A percentile compares a stretch with the other conserved stretches of the same genome.
These are phyloP conservation scores for Teleogryllus oceanicus DNA, from an alignment of 2,888 invertebrate species.

Conservation along the genomic window DNA sequence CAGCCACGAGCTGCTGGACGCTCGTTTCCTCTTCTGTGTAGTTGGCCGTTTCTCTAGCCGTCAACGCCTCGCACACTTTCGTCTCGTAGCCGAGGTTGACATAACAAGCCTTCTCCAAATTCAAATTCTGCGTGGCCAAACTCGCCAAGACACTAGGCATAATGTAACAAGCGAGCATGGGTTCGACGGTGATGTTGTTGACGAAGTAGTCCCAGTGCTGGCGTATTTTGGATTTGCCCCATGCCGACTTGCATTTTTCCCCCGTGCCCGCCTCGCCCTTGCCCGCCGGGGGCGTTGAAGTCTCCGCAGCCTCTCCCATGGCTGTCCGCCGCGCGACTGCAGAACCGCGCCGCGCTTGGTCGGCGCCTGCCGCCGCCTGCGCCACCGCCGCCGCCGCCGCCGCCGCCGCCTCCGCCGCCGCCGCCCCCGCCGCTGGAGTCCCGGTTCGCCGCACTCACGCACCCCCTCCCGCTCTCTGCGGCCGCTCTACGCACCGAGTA, in stretches of 20 bases:
- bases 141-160: slow-evolving; percentile 63
- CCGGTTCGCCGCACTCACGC: not conserved
- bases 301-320: not conserved
- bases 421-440: not conserved
- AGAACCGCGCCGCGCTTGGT: not conserved
- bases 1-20: slow-evolving; percentile 71
- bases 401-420: not conserved
- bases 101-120: slow-evolving; percentile 80
- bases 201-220: slow-evolving; percentile 8
- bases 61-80: slow-evolving; percentile 72
- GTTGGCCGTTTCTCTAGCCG: slow-evolving; percentile 66
- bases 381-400: not conserved
- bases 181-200: slow-evolving; percentile 68
- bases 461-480: not conserved
- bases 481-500: not conserved
- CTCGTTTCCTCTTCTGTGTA: slow-evolving; percentile 63
- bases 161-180: slow-evolving; percentile 70
- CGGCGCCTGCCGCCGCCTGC: not conserved
- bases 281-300: not conserved
- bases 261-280: not conserved
- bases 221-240: not conserved
- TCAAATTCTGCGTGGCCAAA: slow-evolving; percentile 78
- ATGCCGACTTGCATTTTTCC: not conserved
- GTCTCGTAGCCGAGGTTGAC: slow-evolving; percentile 72
- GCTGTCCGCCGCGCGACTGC: not conserved